phyloP scores from a whole-genome alignment of 1,140 invertebrate genomes.

The Macrobrachium rosenbergii region DNA sequence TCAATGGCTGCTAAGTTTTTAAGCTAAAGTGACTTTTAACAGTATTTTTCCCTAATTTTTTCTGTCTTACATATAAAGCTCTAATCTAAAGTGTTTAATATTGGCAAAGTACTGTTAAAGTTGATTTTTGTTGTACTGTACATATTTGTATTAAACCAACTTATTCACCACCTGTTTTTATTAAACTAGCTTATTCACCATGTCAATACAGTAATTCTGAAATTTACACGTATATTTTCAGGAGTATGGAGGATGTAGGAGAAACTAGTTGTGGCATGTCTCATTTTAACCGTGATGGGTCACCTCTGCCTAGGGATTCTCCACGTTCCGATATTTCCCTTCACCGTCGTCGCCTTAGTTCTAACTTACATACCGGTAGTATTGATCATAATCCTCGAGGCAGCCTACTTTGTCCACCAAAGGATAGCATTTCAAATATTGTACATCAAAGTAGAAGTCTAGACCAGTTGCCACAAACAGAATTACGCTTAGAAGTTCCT shows the following conservation, averaged over 20 bases:
- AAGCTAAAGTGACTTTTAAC: no score
- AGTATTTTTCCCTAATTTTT: no score
- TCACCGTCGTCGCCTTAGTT: conserved; percentile 37
- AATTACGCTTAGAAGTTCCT: conserved; percentile 43
- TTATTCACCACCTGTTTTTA: background rate
- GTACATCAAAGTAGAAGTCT: conserved; percentile 56
- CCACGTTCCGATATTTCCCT: conserved; percentile 37
- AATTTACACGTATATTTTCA: background rate
- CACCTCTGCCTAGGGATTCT: conserved; percentile 17
- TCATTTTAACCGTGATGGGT: background rate
- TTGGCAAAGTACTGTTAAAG: no score
- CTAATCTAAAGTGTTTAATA: no score
- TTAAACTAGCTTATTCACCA: background rate
- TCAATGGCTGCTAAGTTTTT: no score
- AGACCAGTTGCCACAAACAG: conserved; percentile 48
- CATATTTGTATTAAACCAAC: no score
- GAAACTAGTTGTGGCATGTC: conserved; percentile 23
- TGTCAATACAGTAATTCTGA: background rate
- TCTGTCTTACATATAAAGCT: no score
- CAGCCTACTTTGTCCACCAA: conserved; percentile 59
- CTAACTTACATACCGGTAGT: conserved; percentile 40
- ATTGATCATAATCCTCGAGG: conserved; percentile 52
- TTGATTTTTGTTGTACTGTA: no score
- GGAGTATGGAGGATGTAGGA: conserved; percentile 45
- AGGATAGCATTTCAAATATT: conserved; percentile 11